phyloP scores from a whole-genome alignment of 1,140 invertebrate species.

The Protaetia brevitarsis region DNA sequence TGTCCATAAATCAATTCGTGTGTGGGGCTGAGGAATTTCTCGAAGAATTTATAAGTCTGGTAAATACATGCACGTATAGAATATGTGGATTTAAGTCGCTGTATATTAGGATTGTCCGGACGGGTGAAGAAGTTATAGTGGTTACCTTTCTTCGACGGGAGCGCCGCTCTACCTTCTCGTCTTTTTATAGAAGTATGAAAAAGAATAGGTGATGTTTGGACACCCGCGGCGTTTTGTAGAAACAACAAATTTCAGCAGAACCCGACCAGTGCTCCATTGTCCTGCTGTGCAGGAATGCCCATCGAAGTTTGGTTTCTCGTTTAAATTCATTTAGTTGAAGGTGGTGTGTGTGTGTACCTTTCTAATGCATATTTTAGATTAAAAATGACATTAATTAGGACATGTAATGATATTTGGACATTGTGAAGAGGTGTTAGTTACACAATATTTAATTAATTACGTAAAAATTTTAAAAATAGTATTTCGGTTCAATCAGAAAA shows the following conservation, averaged over 20 bases:
- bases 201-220: conserved; percentile 28
- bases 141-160: conserved; percentile 20
- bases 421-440: too few species aligned
- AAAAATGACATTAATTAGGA: conserved; percentile 1
- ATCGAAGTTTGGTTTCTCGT: conserved; percentile 9
- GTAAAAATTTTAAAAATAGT: too few species aligned
- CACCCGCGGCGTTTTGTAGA: conserved; percentile 22
- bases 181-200: conserved; percentile 23
- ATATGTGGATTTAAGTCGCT: conserved; percentile 11
- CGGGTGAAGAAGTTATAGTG: conserved; percentile 25
- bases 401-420: too few species aligned
- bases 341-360: conserved; percentile 12
- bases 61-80: conserved; percentile 3
- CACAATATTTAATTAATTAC: too few species aligned
- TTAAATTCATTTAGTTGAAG: conserved; percentile 16
- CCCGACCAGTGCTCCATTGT: conserved; percentile 17
- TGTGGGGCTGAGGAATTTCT: background rate
- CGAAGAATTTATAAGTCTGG: conserved; percentile 2
- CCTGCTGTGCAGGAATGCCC: conserved; percentile 27
- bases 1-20: conserved; percentile 10
- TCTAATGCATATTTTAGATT: conserved; percentile 15
- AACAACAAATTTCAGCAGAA: conserved; percentile 29
- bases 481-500: too few species aligned
- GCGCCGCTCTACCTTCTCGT: conserved; percentile 27
- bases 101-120: conserved; percentile 9